These are phyloP conservation scores for Channa argus DNA, from an alignment of 2,113 vertebrate genomes.

Conservation along the genomic window DNA sequence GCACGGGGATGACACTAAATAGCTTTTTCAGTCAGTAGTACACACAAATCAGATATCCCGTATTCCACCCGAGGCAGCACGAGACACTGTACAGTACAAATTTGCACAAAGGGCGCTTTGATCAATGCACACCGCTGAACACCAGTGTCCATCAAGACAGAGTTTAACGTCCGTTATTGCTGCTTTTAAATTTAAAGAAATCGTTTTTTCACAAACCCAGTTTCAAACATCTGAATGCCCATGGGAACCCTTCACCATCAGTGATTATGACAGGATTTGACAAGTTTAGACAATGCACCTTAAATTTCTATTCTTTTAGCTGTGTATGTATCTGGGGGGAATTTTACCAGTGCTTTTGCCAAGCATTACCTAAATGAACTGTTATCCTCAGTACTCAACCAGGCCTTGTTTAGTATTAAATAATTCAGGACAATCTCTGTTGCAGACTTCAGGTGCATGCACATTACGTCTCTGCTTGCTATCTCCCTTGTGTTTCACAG, in stretches of 20 bases:
- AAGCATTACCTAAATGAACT: conserved; percentile 76
- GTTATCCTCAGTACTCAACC: conserved; percentile 68
- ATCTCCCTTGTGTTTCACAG: conserved; percentile 50
- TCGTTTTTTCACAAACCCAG: no score
- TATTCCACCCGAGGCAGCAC: conserved; percentile 23
- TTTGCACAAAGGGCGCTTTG: no score
- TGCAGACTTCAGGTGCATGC: conserved; percentile 68
- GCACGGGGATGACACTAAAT: conserved; percentile 48
- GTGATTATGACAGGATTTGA: conserved; percentile 40
- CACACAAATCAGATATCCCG: conserved; percentile 38
- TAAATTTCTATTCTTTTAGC: conserved; percentile 46
- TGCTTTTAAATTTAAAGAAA: neutral
- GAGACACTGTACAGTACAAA: neutral
- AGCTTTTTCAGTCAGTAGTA: conserved; percentile 41
- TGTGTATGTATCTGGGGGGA: conserved; percentile 51
- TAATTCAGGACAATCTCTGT: conserved; percentile 76
- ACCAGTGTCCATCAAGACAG: neutral
- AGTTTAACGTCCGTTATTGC: neutral
- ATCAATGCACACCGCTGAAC: neutral
- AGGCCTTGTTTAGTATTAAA: conserved; percentile 78
- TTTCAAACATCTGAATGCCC: neutral
- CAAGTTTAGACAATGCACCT: conserved; percentile 22
- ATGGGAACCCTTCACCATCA: conserved; percentile 29
- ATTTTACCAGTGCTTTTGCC: conserved; percentile 65
- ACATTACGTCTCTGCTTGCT: conserved; percentile 63